Percentiles rank a stretch among this genome's conserved stretches.
These are phyloP conservation scores for Oligia fasciuncula DNA, from an alignment of 2,888 invertebrate species.

Conservation along the genomic window DNA sequence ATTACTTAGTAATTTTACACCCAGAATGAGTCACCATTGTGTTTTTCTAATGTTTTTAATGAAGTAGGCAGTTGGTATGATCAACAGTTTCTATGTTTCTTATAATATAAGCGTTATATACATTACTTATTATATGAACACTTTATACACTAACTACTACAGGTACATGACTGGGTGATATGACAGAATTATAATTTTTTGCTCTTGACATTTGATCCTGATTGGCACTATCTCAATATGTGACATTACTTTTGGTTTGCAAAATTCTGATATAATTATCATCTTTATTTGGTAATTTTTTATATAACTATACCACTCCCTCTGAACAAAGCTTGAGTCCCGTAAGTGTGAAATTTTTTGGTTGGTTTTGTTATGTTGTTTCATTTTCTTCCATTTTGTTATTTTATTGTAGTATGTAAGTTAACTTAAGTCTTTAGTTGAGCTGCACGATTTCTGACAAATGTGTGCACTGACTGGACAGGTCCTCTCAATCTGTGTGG, in stretches of 20 bases:
- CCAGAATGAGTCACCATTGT: slow-evolving; percentile 59
- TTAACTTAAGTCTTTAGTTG: no score
- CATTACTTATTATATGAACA: slow-evolving; percentile 24
- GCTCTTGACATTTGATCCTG: slow-evolving; percentile 1
- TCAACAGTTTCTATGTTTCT: slow-evolving; percentile 39
- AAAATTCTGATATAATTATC: not conserved
- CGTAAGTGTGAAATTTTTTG: not conserved
- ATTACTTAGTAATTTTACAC: slow-evolving; percentile 60
- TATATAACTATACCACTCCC: not conserved
- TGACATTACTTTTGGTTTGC: not conserved
- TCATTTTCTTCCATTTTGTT: not conserved
- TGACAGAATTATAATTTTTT: not conserved
- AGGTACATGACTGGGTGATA: not conserved
- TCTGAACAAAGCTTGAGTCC: not conserved
- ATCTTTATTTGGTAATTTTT: not conserved
- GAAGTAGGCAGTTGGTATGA: slow-evolving; percentile 23
- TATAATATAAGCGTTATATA: slow-evolving; percentile 2
- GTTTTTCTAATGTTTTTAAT: slow-evolving; percentile 52
- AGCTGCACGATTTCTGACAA: no score
- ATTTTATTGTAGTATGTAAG: not conserved
- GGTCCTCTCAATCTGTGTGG: no score
- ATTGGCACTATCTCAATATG: slow-evolving; percentile 1
- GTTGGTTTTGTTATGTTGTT: not conserved
- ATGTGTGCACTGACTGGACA: no score
- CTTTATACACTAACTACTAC: not conserved